phyloP scores from a whole-genome alignment of 2,888 invertebrate species.

The Eupelmus urozonus region DNA sequence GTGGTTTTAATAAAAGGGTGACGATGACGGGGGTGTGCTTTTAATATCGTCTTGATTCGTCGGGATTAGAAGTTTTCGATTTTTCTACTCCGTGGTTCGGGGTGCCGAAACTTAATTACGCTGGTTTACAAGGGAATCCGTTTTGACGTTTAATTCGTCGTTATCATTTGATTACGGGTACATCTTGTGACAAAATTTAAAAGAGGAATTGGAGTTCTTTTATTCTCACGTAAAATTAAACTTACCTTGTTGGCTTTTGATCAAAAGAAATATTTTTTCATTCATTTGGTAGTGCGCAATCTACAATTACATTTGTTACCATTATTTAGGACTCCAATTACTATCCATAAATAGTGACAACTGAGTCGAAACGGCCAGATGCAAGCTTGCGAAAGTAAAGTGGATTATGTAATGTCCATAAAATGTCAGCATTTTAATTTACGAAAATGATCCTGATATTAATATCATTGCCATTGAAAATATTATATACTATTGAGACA shows the following conservation, averaged over 20 bases:
- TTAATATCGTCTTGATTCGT: constrained; percentile 74
- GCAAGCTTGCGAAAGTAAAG: too few species aligned
- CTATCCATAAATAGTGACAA: too few species aligned
- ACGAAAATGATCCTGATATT: too few species aligned
- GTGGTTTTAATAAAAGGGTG: constrained; percentile 72
- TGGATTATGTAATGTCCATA: too few species aligned
- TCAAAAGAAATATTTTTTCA: too few species aligned
- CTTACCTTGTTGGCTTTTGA: constrained; percentile 18
- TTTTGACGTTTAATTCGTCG: constrained; percentile 57
- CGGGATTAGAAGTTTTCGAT: constrained; percentile 70
- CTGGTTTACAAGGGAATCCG: constrained; percentile 51
- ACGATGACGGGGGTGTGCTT: constrained; percentile 61
- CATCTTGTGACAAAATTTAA: constrained; percentile 12
- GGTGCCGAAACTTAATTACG: constrained; percentile 55
- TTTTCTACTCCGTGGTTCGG: constrained; percentile 59
- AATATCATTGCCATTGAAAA: too few species aligned
- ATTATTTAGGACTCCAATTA: too few species aligned
- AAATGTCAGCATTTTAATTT: too few species aligned
- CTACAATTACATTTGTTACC: too few species aligned
- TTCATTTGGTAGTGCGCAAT: too few species aligned
- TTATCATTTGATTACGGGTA: constrained; percentile 42
- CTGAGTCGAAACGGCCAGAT: too few species aligned
- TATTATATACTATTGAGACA: too few species aligned
- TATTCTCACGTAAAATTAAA: neutral
- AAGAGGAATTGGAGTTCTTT: constrained; percentile 37